Base-by-base conservation (phyloP, 2,113 vertebrate species). In the Corvus moneduloides region DNA sequence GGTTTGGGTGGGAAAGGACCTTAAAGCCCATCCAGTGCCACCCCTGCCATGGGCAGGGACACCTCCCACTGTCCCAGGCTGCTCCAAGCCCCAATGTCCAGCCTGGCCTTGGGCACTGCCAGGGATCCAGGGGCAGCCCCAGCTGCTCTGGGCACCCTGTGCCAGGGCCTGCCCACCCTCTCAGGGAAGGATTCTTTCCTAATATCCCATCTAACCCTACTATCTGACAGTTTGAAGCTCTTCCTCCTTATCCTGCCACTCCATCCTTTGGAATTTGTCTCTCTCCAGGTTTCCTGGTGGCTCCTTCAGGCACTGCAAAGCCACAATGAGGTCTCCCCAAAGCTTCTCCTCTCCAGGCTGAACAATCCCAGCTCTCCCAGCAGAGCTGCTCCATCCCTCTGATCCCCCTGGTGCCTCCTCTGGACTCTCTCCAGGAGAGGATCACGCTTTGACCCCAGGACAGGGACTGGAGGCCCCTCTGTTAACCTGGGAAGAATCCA, bases 1-100 rank as follows among this genome's bases (percentile, higher is more conserved):
- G 58, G 12, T 58, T 33, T 66, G 58, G 43, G 32, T 8, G 37
- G 26, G 21, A 37, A 73, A 0, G 17, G 67, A 64, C 21, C 24
- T 64, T 13, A 56, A 56, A 64, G 1, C 2, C 0, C 41, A n/a
- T 2, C n/a, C 14, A 0, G 0, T 66, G 0, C 35, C 24, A 16
- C 12, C 43, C 30, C 39, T 19, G 54, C 55, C 46, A 54, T 28
- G 55, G 49, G 46, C 46, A 87, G 84, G 55, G 63, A 39, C 74
- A 4, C 55, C 55, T 78, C 1, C 63, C 44, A 44, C 44, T 13
- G 4, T 11, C 73, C 84, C 72, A 86, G 83, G 21, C 9, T 67
- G 44, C 72, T 59, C 59, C 79, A 1, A 52, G 8, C 46, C 37
- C 39, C 3, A 3, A 10, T 44, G 23, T 63, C 82, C 72, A 51